Conservation (phyloP, 2,888 invertebrate genomes). For the Lasioglossum oenotherae region DNA sequence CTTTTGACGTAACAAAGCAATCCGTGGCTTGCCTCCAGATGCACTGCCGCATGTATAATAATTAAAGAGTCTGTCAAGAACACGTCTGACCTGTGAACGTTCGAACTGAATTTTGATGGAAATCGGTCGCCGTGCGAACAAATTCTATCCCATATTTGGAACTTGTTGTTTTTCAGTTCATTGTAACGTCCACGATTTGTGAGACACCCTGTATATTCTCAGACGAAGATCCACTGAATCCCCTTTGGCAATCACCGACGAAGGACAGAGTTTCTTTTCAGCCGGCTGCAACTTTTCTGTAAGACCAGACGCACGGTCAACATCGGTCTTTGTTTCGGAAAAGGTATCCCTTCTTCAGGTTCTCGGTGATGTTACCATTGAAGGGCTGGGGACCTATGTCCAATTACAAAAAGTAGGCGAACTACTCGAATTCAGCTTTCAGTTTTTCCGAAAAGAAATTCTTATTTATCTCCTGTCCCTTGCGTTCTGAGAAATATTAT, state of each 20-base stretch:
- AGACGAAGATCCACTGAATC: constrained; percentile 30
- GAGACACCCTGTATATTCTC: constrained; percentile 8
- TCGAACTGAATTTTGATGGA: background rate
- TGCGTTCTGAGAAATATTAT: too few relatives aligned
- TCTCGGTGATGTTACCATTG: constrained; percentile 29
- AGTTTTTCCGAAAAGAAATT: background rate
- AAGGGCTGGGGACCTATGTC: constrained; percentile 22
- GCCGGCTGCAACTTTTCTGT: constrained; percentile 73
- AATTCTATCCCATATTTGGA: background rate
- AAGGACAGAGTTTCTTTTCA: constrained; percentile 51
- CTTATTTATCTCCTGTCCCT: too few relatives aligned
- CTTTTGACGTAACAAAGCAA: background rate
- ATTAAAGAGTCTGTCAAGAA: background rate
- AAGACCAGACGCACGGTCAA: constrained; percentile 79
- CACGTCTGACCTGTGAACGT: background rate
- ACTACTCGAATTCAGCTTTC: constrained; percentile 3
- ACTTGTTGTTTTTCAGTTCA: background rate
- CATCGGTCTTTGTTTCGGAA: constrained; percentile 79
- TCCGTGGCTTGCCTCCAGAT: background rate
- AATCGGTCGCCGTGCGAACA: background rate
- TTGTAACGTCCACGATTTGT: background rate
- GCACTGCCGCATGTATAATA: background rate
- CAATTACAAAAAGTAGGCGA: constrained; percentile 23
- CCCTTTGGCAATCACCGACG: constrained; percentile 58
- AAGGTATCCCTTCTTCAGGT: constrained; percentile 61